Evolutionary conservation across 2,113 vertebrate genomes (phyloP), one percentile per base, ranked within the genome.

Genomic region (Aegypius monachus): DNA sequence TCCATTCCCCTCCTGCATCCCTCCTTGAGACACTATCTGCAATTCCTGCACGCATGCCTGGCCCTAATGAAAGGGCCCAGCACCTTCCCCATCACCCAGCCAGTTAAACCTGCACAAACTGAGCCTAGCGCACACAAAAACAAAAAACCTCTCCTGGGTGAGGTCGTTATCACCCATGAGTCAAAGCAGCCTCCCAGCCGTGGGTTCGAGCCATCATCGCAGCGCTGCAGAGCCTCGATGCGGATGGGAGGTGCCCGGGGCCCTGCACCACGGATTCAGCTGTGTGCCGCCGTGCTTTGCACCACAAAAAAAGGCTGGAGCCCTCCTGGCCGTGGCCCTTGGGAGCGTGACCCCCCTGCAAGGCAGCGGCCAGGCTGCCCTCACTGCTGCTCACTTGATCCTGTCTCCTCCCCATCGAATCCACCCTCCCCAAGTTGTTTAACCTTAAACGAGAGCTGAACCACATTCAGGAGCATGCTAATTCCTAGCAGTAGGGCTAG

Each of bases 351-450:
- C 82, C 56, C 88, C 27, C 40, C 50, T 1, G 10, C 18, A 5
- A 62, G 68, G 72, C 86, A 25, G 53, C 2, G 17, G 72, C 86
- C 67, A 7, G 32, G 72, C 48, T 80, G 96, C 77, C 90, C 92
- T 77, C 3, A 18, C 83, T 20, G 81, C 86, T 88, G 95, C 93
- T 95, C 93, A 38, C 88, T 96, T 93, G 58, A 85, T 93, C 92
- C 91, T 21, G 2, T 90, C 94, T 47, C 90, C 40, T 79, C 71
- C 53, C n/a, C 2, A 8, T 38, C 70, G 95, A 86, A 93, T 92
- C 95, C 92, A n/a, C n/a, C n/a, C n/a, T n/a, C n/a, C n/a, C n/a
- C n/a, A n/a, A n/a, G n/a, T n/a, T n/a, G n/a, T n/a, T n/a, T n/a
- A n/a, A n/a, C n/a, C n/a, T n/a, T n/a, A n/a, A n/a, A n/a, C n/a